Evolutionary conservation across 35 echinoderm and acorn worm species (phyloP), one percentile per base, ranked within the genome.

Genomic region (Ophiothrix spiculata): DNA sequence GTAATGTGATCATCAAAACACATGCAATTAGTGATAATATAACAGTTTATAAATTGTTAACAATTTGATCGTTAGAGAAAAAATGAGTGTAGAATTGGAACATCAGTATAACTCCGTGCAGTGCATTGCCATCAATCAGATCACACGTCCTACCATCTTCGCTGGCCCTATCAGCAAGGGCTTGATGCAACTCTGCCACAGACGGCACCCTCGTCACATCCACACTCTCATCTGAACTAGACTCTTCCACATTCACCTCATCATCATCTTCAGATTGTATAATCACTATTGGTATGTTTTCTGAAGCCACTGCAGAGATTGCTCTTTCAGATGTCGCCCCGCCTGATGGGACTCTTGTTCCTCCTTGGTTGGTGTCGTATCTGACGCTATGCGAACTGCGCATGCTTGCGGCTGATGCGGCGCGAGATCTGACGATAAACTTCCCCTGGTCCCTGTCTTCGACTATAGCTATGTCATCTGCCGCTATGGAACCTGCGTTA

Each of bases 371-470:
- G 19, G 6, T 19, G 42, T 6, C 6, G 6, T 10, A 6, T 49
- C 42, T 38, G 13, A 33, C 29, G 31, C 80, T 82, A 38, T 28
- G 25, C 12, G 31, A 1, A 41, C 80, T 82, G 1, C 80, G 80
- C 40, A 82, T 19, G 32, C 83, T 85, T 35, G 35, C 37, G 13
- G 42, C 56, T 2, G 83, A 85, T 13, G 42, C 32, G 23, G 83
- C 56, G 1, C 64, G 56, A 10, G 83, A 85, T 74, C 28, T 21
- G 37, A 85, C 38, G 1, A 32, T 35, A 14, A 85, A 33, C 79
- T 85, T 85, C 42, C 73, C 82, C 36, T 73, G 31, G 32, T 90
- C 73, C 37, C 56, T 28, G 36, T 90, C 88, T 38, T 90, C 81
- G 11, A 85, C 38, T 28, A 90, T 41, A 29, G 78, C 75, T 17